Conservation (phyloP, 2,113 vertebrate genomes). For the Echinops telfairi region DNA sequence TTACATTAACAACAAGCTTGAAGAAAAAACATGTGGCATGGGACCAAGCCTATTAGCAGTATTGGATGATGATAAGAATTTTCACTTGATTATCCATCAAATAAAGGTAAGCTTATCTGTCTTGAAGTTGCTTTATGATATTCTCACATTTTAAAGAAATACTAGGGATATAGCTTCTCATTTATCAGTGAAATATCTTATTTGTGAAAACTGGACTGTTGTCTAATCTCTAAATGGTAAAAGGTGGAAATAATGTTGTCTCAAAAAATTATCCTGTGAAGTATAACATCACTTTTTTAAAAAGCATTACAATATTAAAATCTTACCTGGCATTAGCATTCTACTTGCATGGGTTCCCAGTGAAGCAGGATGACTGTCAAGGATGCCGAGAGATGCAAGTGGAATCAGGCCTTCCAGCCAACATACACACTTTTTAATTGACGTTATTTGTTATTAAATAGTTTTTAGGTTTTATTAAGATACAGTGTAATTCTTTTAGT, state of each 20-base stretch:
- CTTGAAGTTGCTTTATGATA: conserved; percentile 12
- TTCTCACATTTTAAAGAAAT: not conserved
- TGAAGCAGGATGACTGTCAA: not conserved
- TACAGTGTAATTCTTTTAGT: not conserved
- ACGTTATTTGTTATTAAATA: not conserved
- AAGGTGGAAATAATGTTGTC: conserved; percentile 3
- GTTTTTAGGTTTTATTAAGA: not conserved
- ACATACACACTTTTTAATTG: not conserved
- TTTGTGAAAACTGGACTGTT: not conserved
- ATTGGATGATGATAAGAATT: conserved; percentile 88
- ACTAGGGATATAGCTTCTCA: not conserved
- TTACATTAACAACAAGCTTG: conserved; percentile 84
- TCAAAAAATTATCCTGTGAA: not conserved
- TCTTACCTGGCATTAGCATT: not conserved
- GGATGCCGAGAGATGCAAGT: not conserved
- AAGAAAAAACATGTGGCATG: conserved; percentile 85
- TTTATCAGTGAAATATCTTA: conserved; percentile 33
- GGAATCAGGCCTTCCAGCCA: not conserved
- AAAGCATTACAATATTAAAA: not conserved
- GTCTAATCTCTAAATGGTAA: conserved; percentile 41
- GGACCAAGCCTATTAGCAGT: conserved; percentile 87
- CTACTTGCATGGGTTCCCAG: not conserved
- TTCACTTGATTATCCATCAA: conserved; percentile 85
- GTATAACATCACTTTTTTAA: not conserved
- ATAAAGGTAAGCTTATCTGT: conserved; percentile 88